phyloP scores from a whole-genome alignment of 2,797 vertebrate genomes.

The Pampus argenteus region DNA sequence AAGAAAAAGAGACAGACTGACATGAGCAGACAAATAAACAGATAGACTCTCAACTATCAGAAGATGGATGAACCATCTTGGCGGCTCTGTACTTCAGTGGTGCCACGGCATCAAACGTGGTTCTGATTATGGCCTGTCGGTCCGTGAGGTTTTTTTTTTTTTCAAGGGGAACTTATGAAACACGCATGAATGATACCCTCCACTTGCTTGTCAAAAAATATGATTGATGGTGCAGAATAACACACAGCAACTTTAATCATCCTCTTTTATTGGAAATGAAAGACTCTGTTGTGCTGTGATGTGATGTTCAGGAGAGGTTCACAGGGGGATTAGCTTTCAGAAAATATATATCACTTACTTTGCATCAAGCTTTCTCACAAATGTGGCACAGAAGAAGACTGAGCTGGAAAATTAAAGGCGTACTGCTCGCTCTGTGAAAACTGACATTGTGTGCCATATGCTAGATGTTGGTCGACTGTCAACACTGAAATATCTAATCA shows the following conservation, averaged over 20 bases:
- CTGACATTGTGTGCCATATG: not conserved
- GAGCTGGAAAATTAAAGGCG: conserved; percentile 44
- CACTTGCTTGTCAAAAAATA: conserved; percentile 74
- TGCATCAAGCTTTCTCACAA: conserved; percentile 42
- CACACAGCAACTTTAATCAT: conserved; percentile 61
- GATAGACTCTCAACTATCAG: conserved; percentile 14
- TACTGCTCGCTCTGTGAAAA: not conserved
- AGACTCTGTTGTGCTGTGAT: conserved; percentile 54
- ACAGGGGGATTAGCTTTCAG: conserved; percentile 43
- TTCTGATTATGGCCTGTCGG: conserved; percentile 71
- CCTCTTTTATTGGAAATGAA: conserved; percentile 66
- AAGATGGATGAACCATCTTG: conserved; percentile 30
- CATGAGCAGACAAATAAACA: conserved; percentile 29
- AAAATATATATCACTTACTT: conserved; percentile 45
- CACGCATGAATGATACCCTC: conserved; percentile 65
- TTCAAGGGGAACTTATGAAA: conserved; percentile 65
- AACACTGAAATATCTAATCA: not conserved
- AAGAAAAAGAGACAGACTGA: conserved; percentile 21
- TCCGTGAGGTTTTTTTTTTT: conserved; percentile 68
- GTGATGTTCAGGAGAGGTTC: conserved; percentile 41
- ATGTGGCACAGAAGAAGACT: conserved; percentile 33
- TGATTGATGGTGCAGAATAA: conserved; percentile 80
- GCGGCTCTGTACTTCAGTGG: conserved; percentile 30
- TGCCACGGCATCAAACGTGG: conserved; percentile 60
- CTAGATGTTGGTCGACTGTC: not conserved